Evolutionary conservation across 2,113 vertebrate genomes (phyloP).

Genomic region (Cyphomyrus discorhynchus): DNA sequence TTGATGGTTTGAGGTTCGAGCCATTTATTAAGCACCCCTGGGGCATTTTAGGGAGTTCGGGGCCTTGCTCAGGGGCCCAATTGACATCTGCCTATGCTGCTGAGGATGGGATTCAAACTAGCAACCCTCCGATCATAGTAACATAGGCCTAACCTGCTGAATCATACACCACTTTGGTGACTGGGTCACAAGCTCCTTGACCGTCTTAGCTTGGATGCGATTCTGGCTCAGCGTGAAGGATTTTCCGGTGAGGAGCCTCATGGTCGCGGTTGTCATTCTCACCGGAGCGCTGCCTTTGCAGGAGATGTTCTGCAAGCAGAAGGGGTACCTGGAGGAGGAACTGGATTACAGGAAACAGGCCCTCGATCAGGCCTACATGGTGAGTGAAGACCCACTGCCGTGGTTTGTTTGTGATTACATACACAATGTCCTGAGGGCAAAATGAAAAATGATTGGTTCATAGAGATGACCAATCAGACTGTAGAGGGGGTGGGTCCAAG

Average conservation of each 20-base stretch:
- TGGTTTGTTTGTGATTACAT: not conserved
- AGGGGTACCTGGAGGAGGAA: conserved; percentile 96
- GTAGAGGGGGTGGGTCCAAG: not conserved
- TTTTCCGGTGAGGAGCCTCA: not conserved
- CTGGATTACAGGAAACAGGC: conserved; percentile 96
- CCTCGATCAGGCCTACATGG: conserved; percentile 95
- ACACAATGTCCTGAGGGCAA: too few species aligned
- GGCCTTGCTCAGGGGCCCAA: not conserved
- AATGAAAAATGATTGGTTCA: too few species aligned
- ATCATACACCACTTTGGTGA: not conserved
- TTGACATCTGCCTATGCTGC: not conserved
- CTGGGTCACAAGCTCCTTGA: not conserved
- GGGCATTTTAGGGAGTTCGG: not conserved
- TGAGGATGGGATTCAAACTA: not conserved
- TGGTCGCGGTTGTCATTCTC: not conserved
- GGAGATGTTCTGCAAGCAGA: conserved; percentile 99
- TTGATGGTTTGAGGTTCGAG: not conserved
- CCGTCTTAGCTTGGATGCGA: not conserved
- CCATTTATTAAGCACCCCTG: not conserved
- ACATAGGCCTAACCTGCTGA: not conserved
- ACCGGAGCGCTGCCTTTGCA: conserved; percentile 35
- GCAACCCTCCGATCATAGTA: not conserved
- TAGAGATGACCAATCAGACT: too few species aligned
- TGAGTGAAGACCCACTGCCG: conserved; percentile 41
- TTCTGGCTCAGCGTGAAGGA: not conserved